Conservation (phyloP, 2,113 vertebrate species). For the Microcebus jonahi region DNA sequence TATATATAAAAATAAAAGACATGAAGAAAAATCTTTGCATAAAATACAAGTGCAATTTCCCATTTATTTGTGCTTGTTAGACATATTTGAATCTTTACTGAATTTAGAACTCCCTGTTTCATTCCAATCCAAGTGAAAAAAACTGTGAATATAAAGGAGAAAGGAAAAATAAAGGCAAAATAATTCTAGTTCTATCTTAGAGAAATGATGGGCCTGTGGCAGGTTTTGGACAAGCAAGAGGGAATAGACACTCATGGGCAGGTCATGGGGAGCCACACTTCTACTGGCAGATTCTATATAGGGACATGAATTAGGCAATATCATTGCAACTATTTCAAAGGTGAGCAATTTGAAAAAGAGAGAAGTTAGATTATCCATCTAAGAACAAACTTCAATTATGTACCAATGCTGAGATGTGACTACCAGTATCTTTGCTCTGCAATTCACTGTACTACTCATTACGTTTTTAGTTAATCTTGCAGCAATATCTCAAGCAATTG, state of each 20-base stretch:
- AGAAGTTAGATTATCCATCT: neutral
- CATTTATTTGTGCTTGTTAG: neutral
- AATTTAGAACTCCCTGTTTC: neutral
- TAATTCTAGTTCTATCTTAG: neutral
- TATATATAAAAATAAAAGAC: neutral
- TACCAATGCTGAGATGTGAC: neutral
- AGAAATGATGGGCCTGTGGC: neutral
- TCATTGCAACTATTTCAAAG: neutral
- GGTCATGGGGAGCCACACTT: neutral
- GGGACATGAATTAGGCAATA: neutral
- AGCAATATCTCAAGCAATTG: neutral
- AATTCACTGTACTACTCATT: neutral
- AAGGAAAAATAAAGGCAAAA: neutral
- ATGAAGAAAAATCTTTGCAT: neutral
- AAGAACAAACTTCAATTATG: neutral
- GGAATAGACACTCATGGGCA: neutral
- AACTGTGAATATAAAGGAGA: neutral
- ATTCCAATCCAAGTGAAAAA: neutral
- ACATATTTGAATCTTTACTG: neutral
- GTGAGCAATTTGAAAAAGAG: neutral
- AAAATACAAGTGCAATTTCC: neutral
- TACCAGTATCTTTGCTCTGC: neutral
- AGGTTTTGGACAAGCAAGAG: neutral
- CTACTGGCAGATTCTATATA: neutral
- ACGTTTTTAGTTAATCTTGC: neutral